Evolutionary conservation across 2,113 vertebrate genomes (phyloP), one percentile per base, ranked within the genome.

Genomic region (Ploceus nigricollis): DNA sequence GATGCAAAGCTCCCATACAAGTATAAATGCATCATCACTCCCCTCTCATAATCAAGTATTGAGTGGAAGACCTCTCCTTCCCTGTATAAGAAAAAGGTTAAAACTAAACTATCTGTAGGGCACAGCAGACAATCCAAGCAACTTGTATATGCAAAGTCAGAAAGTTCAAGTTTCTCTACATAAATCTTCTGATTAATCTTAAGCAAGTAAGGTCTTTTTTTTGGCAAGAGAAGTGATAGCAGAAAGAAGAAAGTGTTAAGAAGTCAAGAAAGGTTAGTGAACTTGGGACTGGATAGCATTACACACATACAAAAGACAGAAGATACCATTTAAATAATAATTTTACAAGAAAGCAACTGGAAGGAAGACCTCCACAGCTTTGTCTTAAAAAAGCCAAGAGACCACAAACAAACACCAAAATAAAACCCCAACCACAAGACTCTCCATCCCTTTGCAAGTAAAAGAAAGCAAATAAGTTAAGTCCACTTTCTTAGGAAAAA

Each of bases 371-470:
- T 90, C 20, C 58, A 82, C 6, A 77, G 7, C 4, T 90, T 73
- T 77, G 50, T n/a, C 21, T 42, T 58, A 13, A 17, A 56, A 48
- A 76, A n/a, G 11, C 8, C 22, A 39, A 30, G 13, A 35, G 20
- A n/a, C 5, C n/a, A 56, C 21, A 25, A 73, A 37, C 8, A 60
- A 25, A 35, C 53, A 37, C 8, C 19, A 45, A 58, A 75, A 50
- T 19, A 2, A 50, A 24, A 0, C 6, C 3, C 3, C 7, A 45
- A 54, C 11, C 16, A 28, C 0, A 0, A 75, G 42, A 82, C 13
- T 42, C 15, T 24, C 9, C 10, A 54, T 1, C 5, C 7, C 15
- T 78, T 20, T 51, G 31, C 39, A 88, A 88, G 37, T 64, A 79
- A 53, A 71, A 10, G 7, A 68, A 85, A 88, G n/a, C 39, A 82